phyloP scores from a whole-genome alignment of 2,888 invertebrate species.

The Pterobdella sp. region DNA sequence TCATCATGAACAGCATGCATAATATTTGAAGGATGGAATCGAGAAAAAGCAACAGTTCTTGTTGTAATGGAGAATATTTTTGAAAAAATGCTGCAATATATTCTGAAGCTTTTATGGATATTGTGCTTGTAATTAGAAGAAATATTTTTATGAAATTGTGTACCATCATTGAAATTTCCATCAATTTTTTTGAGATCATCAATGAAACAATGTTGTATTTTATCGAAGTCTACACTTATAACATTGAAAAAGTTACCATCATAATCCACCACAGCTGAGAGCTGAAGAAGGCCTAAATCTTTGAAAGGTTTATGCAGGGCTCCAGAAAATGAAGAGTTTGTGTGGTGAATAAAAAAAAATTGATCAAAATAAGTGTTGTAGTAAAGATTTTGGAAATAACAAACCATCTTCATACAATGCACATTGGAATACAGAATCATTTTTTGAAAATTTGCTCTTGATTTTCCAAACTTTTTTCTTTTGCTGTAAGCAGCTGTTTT shows the following conservation, averaged over 20 bases:
- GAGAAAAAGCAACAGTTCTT: conserved; percentile 45
- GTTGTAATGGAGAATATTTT: conserved; percentile 28
- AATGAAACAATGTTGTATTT: neutral
- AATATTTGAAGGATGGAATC: conserved; percentile 56
- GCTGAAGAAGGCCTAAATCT: conserved; percentile 43
- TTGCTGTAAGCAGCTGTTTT: no score
- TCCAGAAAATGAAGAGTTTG: conserved; percentile 45
- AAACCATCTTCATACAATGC: conserved; percentile 42
- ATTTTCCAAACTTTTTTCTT: no score
- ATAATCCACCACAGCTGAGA: conserved; percentile 51
- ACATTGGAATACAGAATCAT: no score
- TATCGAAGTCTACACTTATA: conserved; percentile 44
- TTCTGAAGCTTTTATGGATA: neutral
- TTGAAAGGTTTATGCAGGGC: conserved; percentile 40
- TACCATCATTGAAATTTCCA: neutral
- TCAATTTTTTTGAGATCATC: neutral
- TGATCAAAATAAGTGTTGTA: conserved; percentile 45
- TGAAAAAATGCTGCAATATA: neutral
- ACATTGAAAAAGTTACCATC: conserved; percentile 46
- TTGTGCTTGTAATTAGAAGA: neutral
- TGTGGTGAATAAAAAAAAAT: conserved; percentile 48
- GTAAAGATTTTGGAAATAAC: conserved; percentile 52
- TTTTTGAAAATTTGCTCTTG: no score
- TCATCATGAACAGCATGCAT: conserved; percentile 57
- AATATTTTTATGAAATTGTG: neutral